Percentiles rank a stretch among this genome's conserved stretches.
Conservation (phyloP, 2,888 invertebrate species). For the Cantharis rufa region DNA sequence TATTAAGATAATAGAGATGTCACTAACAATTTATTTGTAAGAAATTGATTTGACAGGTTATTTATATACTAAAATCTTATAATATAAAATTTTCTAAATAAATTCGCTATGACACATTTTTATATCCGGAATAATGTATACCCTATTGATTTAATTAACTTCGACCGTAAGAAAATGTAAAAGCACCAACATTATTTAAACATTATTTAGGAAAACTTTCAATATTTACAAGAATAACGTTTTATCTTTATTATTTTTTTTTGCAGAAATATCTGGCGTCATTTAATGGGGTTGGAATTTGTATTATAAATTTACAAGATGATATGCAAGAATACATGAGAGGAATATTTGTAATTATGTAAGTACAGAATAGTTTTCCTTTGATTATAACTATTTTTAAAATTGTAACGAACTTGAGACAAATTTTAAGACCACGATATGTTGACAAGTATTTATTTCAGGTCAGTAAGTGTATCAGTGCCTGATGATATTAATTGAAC, state of each 20-base stretch:
- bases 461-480: too few species aligned
- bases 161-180: neutral
- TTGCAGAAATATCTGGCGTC: slow-evolving; percentile 60
- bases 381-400: neutral
- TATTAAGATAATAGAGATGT: neutral
- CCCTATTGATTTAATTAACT: neutral
- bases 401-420: neutral
- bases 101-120: neutral
- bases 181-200: too few species aligned
- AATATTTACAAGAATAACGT: neutral
- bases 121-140: neutral
- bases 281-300: slow-evolving; percentile 64
- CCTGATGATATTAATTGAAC: too few species aligned
- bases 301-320: slow-evolving; percentile 66
- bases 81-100: neutral
- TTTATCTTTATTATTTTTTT: neutral
- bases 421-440: neutral
- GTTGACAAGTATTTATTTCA: neutral
- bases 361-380: slow-evolving; percentile 50
- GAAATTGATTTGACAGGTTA: slow-evolving; percentile 2
- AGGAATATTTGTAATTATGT: slow-evolving; percentile 67
- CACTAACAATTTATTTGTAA: slow-evolving; percentile 3
- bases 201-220: neutral
- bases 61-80: neutral
- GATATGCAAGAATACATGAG: slow-evolving; percentile 70